Evolutionary conservation across 2,113 vertebrate genomes (phyloP).

Genomic region (Gallinago jamesoni): DNA sequence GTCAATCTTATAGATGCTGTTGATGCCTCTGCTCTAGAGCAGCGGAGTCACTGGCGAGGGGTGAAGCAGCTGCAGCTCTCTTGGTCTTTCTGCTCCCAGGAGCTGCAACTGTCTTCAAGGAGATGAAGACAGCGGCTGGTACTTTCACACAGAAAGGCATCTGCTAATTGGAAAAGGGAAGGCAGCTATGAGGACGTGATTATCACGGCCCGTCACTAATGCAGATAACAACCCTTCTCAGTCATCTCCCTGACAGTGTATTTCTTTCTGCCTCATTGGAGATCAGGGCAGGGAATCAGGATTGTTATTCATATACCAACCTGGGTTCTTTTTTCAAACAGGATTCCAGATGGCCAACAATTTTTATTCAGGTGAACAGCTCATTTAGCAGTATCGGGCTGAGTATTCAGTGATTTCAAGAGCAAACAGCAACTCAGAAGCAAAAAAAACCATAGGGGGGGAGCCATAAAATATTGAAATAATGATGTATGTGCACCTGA

Average conservation of each 20-base stretch:
- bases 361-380: constrained; percentile 52
- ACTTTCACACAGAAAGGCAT: background rate
- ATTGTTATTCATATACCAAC: background rate
- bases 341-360: constrained; percentile 50
- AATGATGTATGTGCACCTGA: background rate
- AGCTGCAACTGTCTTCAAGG: constrained; percentile 2
- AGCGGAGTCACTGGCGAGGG: background rate
- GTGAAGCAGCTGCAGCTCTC: background rate
- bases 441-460: background rate
- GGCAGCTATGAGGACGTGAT: background rate
- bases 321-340: background rate
- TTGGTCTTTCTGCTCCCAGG: background rate
- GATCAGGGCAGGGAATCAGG: fast-evolving
- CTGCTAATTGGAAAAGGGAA: background rate
- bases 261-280: constrained; percentile 58
- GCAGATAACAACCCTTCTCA: constrained; percentile 36
- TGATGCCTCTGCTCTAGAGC: background rate
- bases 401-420: background rate
- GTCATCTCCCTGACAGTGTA: background rate
- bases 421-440: constrained; percentile 31
- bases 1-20: background rate
- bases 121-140: background rate
- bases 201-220: constrained; percentile 30
- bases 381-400: constrained; percentile 29
- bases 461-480: constrained; percentile 36